Percentiles rank a stretch among this genome's conserved stretches.
Conservation (phyloP, 2,888 invertebrate genomes). For the Pristionchus arcanus region DNA sequence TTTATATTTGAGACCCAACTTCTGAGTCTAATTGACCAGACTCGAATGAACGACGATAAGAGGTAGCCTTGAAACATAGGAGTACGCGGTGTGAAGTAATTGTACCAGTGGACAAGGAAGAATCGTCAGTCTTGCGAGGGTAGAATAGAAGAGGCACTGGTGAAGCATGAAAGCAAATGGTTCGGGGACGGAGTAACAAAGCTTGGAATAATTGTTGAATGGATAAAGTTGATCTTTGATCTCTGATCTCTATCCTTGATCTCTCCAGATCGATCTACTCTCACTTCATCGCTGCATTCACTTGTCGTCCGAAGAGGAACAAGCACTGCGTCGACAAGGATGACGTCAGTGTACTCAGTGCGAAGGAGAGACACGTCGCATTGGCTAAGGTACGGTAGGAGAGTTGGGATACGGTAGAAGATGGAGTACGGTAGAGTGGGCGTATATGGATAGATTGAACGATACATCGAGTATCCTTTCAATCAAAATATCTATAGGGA, state of each 20-base stretch:
- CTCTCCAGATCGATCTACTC: slow-evolving; percentile 11
- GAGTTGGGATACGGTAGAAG: too few species aligned
- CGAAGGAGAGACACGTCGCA: not conserved
- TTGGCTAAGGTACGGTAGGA: slow-evolving; percentile 1
- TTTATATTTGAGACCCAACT: too few species aligned
- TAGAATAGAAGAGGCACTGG: too few species aligned
- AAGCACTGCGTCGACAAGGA: slow-evolving; percentile 18
- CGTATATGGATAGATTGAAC: not conserved
- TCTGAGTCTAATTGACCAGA: too few species aligned
- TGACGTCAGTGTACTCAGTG: not conserved
- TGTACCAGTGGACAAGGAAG: too few species aligned
- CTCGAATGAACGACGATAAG: not conserved
- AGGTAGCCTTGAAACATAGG: not conserved
- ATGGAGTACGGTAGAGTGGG: not conserved
- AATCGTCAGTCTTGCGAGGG: too few species aligned
- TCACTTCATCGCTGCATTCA: not conserved
- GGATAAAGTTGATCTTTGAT: not conserved
- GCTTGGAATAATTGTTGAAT: not conserved
- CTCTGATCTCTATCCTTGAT: not conserved
- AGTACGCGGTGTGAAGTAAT: too few species aligned
- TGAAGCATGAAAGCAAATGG: not conserved
- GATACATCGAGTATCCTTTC: not conserved
- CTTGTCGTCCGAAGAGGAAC: not conserved
- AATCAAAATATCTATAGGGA: not conserved
- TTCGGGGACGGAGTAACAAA: not conserved